Evolutionary conservation across 2,113 vertebrate genomes (phyloP).

Genomic region (Alectura lathami): DNA sequence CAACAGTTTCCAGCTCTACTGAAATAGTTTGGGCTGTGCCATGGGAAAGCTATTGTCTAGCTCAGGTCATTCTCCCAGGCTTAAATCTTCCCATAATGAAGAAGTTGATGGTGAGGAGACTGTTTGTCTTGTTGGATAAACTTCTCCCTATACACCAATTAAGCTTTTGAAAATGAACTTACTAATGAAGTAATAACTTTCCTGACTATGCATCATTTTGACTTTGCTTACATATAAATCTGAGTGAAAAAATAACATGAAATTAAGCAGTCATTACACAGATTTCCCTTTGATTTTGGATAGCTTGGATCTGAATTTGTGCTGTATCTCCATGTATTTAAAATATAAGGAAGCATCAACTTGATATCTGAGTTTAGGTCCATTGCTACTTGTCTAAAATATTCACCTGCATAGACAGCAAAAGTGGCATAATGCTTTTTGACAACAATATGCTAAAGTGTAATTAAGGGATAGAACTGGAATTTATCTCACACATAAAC

Average conservation of each 20-base stretch:
- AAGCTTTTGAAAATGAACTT: neutral
- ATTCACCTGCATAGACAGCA: neutral
- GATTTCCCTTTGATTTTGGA: neutral
- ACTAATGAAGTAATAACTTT: neutral
- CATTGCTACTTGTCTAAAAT: neutral
- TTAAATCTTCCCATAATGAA: neutral
- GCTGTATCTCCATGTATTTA: neutral
- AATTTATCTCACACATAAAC: neutral
- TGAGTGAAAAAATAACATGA: neutral
- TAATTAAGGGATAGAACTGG: neutral
- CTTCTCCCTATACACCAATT: neutral
- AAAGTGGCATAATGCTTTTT: neutral
- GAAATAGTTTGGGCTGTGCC: neutral
- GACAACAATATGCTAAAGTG: neutral
- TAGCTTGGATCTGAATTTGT: neutral
- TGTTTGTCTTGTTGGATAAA: neutral
- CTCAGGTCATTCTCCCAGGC: neutral
- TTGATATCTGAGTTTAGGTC: neutral
- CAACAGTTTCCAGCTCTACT: neutral
- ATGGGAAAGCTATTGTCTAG: neutral
- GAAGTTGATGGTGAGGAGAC: neutral
- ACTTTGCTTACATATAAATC: neutral
- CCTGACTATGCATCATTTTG: neutral
- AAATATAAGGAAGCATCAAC: neutral
- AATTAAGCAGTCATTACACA: neutral